Evolutionary conservation across 1,140 invertebrate genomes (phyloP).

Genomic region (Phocides pigmalion): DNA sequence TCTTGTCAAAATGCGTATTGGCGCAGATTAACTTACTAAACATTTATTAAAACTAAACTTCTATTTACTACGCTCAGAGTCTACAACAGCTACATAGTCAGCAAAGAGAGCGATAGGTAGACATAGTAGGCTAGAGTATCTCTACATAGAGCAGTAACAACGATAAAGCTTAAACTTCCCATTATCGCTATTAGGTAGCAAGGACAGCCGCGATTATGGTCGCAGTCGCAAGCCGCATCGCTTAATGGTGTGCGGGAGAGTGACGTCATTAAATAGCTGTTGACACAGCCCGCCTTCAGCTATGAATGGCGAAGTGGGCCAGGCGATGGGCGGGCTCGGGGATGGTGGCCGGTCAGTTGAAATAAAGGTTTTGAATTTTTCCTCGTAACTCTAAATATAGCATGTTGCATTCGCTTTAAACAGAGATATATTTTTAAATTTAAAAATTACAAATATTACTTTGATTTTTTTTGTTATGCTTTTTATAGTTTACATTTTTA

Average conservation of each 20-base stretch:
- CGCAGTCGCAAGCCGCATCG: conserved; percentile 13
- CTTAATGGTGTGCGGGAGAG: conserved; percentile 25
- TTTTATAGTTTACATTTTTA: no score
- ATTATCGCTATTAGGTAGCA: not conserved
- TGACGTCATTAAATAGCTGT: conserved; percentile 30
- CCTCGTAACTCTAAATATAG: not conserved
- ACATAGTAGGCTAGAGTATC: no score
- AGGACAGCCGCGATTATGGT: not conserved
- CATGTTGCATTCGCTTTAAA: no score
- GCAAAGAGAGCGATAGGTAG: no score
- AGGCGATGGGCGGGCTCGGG: conserved; percentile 49
- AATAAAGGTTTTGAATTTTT: conserved; percentile 12
- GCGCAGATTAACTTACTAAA: no score
- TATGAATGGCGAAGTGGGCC: conserved; percentile 31
- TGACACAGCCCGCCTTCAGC: conserved; percentile 31
- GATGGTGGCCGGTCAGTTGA: conserved; percentile 45
- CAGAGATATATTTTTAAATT: no score
- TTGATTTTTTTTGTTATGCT: no score
- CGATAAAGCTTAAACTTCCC: not conserved
- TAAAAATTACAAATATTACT: no score
- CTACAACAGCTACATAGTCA: no score
- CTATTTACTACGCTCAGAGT: no score
- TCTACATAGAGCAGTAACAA: not conserved
- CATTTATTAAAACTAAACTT: no score
- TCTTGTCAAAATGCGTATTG: no score